Evolutionary conservation across 2,113 vertebrate species (phyloP).

Genomic region (Tichodroma muraria): DNA sequence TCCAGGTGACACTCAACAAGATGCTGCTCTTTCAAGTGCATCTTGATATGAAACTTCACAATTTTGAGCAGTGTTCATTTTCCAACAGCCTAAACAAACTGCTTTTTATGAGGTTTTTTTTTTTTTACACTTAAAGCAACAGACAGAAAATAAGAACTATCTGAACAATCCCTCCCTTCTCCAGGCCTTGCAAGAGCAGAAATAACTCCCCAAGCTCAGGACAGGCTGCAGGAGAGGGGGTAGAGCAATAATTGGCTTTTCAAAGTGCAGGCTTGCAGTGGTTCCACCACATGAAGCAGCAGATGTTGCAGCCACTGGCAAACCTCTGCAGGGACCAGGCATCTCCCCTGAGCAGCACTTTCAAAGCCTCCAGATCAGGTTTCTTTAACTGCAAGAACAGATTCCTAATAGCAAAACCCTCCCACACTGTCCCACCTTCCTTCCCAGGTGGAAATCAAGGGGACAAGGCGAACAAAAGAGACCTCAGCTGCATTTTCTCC

Average conservation of each 20-base stretch:
- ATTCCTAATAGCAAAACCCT: neutral
- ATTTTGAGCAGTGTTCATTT: fast-evolving
- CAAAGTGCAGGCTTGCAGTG: neutral
- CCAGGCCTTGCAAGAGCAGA: neutral
- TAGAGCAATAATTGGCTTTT: neutral
- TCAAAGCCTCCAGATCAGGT: neutral
- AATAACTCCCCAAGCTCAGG: neutral
- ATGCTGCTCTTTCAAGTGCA: neutral
- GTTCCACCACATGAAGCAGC: neutral
- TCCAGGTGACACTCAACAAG: neutral
- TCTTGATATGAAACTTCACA: neutral
- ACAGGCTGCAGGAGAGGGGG: neutral
- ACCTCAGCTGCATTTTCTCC: neutral
- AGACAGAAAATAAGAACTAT: neutral
- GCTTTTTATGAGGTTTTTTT: fast-evolving
- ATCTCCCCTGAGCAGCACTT: neutral
- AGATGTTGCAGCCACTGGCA: neutral
- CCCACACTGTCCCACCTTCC: neutral
- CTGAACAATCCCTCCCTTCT: neutral
- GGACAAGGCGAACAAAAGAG: neutral
- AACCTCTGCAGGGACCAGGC: neutral
- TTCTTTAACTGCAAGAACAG: neutral
- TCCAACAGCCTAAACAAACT: neutral
- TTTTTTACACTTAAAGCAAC: neutral
- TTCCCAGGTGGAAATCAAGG: neutral